Evolutionary conservation across 2,113 vertebrate species (phyloP), one percentile per base, ranked within the genome.

Genomic region (Vicugna pacos): DNA sequence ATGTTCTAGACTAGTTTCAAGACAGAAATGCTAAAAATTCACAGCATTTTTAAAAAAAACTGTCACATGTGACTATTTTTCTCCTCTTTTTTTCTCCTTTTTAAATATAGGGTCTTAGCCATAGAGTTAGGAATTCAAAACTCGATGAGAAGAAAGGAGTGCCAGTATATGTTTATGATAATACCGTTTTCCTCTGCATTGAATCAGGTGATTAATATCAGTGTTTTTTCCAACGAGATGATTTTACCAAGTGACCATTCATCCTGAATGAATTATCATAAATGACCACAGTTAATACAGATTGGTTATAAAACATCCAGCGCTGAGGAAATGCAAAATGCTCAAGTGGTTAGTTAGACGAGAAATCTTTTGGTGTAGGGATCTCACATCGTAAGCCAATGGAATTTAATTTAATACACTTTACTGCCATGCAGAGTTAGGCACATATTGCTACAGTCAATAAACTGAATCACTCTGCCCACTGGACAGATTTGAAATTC

Each of bases 211-310:
- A 84, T 80, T 85, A 75, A 70, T 50, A 38, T 67, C 28, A 14
- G 1, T 58, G 24, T 42, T 81, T 93, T 87, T 62, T 28, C n/a
- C 16, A 52, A 52, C 0, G 22, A 94, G 46, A 83, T 35, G 20
- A 70, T 83, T 81, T 95, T 92, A 64, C 76, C 52, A 92, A 91
- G 24, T 46, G 38, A 42, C 65, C 69, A 81, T 56, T 54, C 50
- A 73, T 84, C 42, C 56, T 67, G 69, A 84, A 52, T 69, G 84
- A 94, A 62, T 95, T 62, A 88, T 67, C 88, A 73, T 65, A 93
- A 87, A 60, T 67, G 77, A 38, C 24, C 19, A 48, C 46, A 73
- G 24, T 79, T 52, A 84, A 35, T 56, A 77, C 30, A 87, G 81
- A 75, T 42, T 79, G n/a, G 32, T 64, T 22, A 67, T 84, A 67